Conservation (phyloP, 2,797 vertebrate species). For the Pangasius larnaudii region DNA sequence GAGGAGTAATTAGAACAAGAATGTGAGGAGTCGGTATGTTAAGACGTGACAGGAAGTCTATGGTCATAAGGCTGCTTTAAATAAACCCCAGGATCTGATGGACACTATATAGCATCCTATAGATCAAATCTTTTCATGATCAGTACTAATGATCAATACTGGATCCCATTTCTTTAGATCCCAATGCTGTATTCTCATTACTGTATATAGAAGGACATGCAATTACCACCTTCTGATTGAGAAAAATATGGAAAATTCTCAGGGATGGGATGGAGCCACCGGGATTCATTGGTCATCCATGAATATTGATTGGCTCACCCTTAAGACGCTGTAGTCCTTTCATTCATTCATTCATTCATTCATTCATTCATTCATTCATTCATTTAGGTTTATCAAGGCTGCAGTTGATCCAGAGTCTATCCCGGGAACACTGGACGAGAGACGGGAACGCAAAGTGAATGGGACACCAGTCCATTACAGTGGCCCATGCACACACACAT, state of each 20-base stretch:
- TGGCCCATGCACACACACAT: background rate
- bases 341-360: background rate
- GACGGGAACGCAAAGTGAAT: background rate
- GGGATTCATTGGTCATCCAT: background rate
- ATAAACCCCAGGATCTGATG: background rate
- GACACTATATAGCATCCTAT: background rate
- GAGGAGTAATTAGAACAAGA: slow-evolving; percentile 52
- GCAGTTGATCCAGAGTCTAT: background rate
- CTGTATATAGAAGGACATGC: background rate
- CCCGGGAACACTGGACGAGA: background rate
- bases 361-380: background rate
- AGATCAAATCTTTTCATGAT: background rate
- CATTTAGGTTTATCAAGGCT: background rate
- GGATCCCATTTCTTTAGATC: background rate
- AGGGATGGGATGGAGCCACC: background rate
- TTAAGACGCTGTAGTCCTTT: background rate
- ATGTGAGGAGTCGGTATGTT: slow-evolving; percentile 20
- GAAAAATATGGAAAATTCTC: background rate
- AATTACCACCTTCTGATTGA: background rate
- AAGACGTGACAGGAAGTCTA: slow-evolving; percentile 15
- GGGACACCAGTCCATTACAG: background rate
- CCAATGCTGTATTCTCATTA: background rate
- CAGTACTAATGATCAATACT: background rate
- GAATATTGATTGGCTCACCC: background rate
- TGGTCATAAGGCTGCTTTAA: background rate